Conservation (phyloP, 2,888 invertebrate genomes). For the Troides oblongomaculatus region DNA sequence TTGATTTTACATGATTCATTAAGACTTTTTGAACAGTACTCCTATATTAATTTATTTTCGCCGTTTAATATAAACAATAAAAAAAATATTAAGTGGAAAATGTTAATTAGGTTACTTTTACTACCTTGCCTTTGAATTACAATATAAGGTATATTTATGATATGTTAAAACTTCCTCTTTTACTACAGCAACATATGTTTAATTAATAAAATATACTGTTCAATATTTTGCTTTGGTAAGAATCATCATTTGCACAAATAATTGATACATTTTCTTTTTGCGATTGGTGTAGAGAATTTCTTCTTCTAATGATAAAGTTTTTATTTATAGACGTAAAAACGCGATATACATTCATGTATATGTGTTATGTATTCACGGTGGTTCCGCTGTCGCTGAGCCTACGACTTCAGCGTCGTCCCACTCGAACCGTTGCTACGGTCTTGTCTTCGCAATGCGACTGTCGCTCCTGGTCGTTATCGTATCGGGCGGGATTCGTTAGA, state of each 20-base stretch:
- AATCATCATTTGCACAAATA: no score
- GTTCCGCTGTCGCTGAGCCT: conserved; percentile 35
- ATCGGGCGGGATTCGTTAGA: conserved; percentile 62
- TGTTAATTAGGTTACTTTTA: background rate
- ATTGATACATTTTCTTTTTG: no score
- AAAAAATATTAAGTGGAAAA: background rate
- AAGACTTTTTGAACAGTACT: conserved; percentile 21
- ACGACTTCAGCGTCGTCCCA: conserved; percentile 52
- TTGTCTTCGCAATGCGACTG: conserved; percentile 38
- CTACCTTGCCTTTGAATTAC: background rate
- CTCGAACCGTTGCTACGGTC: conserved; percentile 47
- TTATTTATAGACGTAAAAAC: no score
- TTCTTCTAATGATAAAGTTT: no score
- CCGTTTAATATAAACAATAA: background rate
- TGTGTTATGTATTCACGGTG: conserved; percentile 43
- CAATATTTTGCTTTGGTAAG: conserved; percentile 9
- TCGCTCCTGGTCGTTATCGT: conserved; percentile 51
- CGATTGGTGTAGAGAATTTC: no score
- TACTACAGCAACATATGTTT: no score
- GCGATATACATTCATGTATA: no score
- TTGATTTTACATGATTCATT: conserved; percentile 21
- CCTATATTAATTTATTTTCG: background rate
- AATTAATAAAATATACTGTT: no score
- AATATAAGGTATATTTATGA: background rate
- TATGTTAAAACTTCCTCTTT: background rate